These are phyloP conservation scores for Papilio gigon DNA, from an alignment of 2,888 invertebrate genomes.

Conservation along the genomic window DNA sequence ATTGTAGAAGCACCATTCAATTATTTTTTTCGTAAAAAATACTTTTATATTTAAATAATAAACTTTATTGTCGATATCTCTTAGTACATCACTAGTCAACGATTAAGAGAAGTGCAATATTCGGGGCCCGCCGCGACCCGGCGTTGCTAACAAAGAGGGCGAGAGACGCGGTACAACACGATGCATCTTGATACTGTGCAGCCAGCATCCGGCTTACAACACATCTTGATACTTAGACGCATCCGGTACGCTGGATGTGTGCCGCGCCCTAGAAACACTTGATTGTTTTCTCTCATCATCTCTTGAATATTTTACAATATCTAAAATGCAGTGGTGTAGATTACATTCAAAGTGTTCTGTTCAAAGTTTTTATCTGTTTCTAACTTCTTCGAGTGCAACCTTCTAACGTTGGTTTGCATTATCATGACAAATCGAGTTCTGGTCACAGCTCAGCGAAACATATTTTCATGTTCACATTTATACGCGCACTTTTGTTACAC, in stretches of 20 bases:
- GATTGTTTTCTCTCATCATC: conserved; percentile 31
- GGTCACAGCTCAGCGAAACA: no score
- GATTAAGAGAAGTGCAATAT: conserved; percentile 75
- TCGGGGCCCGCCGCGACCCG: conserved; percentile 62
- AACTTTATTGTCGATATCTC: conserved; percentile 32
- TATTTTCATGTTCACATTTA: no score
- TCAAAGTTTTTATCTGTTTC: no score
- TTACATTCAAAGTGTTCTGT: no score
- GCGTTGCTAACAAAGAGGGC: conserved; percentile 60
- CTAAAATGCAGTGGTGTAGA: neutral
- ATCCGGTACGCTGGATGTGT: conserved; percentile 42
- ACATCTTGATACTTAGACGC: conserved; percentile 52
- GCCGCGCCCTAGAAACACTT: conserved; percentile 31
- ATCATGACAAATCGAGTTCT: no score
- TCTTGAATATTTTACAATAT: neutral
- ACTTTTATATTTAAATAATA: conserved; percentile 3
- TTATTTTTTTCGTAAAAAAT: neutral
- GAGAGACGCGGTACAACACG: conserved; percentile 52
- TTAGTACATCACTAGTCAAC: conserved; percentile 51
- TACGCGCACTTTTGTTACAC: no score
- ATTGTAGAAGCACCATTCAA: neutral
- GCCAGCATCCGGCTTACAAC: conserved; percentile 43
- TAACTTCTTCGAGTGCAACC: no score
- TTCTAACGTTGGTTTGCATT: no score
- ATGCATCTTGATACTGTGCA: conserved; percentile 53